phyloP scores from a whole-genome alignment of 2,888 invertebrate genomes.

The Pilophorus perplexus region DNA sequence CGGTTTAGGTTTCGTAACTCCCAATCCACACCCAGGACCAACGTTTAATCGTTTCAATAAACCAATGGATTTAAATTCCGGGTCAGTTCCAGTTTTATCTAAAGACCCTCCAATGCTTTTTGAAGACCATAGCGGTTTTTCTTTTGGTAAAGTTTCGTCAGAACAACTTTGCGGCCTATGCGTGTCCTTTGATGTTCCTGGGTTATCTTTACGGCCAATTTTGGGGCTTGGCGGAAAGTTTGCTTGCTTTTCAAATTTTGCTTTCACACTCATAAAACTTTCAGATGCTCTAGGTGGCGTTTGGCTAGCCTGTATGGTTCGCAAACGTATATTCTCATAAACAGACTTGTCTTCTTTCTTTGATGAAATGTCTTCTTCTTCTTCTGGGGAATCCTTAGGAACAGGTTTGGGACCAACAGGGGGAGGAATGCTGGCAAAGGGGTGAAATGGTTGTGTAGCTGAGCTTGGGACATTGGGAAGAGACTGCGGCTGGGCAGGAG shows the following conservation, averaged over 20 bases:
- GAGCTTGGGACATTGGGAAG: background rate
- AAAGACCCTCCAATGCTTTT: slow-evolving; percentile 14
- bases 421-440: background rate
- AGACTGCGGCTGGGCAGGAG: background rate
- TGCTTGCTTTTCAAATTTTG: slow-evolving; percentile 24
- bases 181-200: background rate
- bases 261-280: slow-evolving; percentile 26
- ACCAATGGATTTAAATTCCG: slow-evolving; percentile 7
- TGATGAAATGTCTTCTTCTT: background rate
- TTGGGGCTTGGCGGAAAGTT: background rate
- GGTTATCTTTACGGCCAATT: background rate
- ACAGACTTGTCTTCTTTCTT: background rate
- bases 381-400: background rate
- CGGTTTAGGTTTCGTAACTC: background rate
- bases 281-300: slow-evolving; percentile 20
- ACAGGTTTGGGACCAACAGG: background rate
- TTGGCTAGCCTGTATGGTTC: slow-evolving; percentile 28
- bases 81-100: background rate
- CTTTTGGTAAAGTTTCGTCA: background rate
- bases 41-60: background rate
- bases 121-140: slow-evolving; percentile 13
- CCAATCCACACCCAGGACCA: background rate
- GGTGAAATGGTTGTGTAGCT: background rate
- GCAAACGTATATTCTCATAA: slow-evolving; percentile 30
- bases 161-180: background rate